Evolutionary conservation across 2,113 vertebrate species (phyloP), one percentile per base, ranked within the genome.

Genomic region (Furnarius figulus): DNA sequence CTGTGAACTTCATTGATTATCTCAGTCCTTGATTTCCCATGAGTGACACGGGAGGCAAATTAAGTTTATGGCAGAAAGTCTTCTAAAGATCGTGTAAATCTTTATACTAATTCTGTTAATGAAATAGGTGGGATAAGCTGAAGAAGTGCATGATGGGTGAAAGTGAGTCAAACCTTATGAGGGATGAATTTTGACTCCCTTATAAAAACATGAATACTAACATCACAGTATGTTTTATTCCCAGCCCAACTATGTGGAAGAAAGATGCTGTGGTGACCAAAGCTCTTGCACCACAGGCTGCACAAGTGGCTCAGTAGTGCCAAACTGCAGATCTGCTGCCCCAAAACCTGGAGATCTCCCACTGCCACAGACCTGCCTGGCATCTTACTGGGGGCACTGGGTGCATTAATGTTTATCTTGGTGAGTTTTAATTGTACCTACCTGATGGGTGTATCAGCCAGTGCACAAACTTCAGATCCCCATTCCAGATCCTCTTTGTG

Each of bases 1-100:
- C 95, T 96, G 31, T 95, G 96, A 97, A 97, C 91, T 90, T 96
- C 95, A 95, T 95, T 93, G 96, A 97, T 97, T 95, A 93, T 96
- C 90, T 97, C 94, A 76, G 91, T 91, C 94, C 86, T 50, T 93
- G 80, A 71, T 92, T 96, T 96, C 97, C 97, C 96, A 83, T 81
- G 97, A 97, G 97, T 91, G 97, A 97, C 95, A 79, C 66, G 77
- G 94, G 95, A 96, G 84, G 82, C 82, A 97, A 97, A 97, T 96
- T 95, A 95, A 95, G 92, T 94, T 94, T 76, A 76, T 47, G 75
- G 74, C 55, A 89, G 79, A 93, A 89, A 90, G 50, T 76, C 74
- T 85, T 91, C 74, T 85, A 68, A 91, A 94, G 77, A 76, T 58
- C 46, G 37, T n/a, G 9, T 83, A 53, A 83, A 76, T 87, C 44